Evolutionary conservation across 1,140 invertebrate genomes (phyloP).

Genomic region (Lysiphlebus fabarum): DNA sequence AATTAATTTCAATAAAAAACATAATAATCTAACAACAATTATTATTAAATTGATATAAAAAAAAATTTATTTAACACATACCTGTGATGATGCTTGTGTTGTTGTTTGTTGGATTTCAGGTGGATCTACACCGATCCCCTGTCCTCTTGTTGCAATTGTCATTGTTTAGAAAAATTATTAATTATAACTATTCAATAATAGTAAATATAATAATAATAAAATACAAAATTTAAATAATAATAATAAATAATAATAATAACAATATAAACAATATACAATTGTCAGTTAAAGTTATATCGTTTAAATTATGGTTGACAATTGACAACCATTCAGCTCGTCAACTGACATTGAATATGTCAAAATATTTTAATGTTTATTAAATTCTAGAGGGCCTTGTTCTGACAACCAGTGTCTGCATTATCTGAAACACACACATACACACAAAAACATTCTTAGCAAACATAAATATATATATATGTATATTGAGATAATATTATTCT

Average conservation of each 20-base stretch:
- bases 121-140: constrained; percentile 59
- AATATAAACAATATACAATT: too few relatives aligned
- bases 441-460: too few relatives aligned
- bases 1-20: too few relatives aligned
- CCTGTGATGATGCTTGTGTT: constrained; percentile 44
- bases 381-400: constrained; percentile 51
- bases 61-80: constrained; percentile 12
- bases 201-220: not conserved
- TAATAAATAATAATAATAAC: too few relatives aligned
- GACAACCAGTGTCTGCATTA: constrained; percentile 53
- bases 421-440: constrained; percentile 45
- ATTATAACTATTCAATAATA: not conserved
- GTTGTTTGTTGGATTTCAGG: constrained; percentile 59
- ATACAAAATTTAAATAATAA: too few relatives aligned
- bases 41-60: too few relatives aligned
- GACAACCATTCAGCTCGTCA: constrained; percentile 49
- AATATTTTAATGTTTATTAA: constrained; percentile 32
- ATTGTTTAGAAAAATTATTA: constrained; percentile 40
- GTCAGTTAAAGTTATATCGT: too few relatives aligned
- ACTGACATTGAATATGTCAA: constrained; percentile 51
- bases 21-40: too few relatives aligned
- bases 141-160: constrained; percentile 64
- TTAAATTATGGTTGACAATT: constrained; percentile 5
- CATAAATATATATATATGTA: too few relatives aligned
- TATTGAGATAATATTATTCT: too few relatives aligned